Base-by-base conservation (phyloP, 2,113 vertebrate species). In the Heloderma charlesbogerti region DNA sequence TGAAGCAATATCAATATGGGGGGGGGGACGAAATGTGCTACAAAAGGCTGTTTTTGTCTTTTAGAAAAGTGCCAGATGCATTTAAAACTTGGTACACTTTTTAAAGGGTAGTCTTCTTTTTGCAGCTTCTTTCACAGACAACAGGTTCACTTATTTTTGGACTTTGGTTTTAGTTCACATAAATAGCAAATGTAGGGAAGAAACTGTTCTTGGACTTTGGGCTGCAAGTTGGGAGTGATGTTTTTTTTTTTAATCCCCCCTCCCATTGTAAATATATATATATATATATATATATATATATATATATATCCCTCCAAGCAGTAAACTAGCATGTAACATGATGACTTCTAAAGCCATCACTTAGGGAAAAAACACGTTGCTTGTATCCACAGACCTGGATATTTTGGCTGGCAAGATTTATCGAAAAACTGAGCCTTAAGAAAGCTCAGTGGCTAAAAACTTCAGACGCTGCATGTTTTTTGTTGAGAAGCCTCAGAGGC, bases 261-360 rank as follows among this genome's bases (percentile, higher is more conserved):
- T 8, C 31, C 6, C 1, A 8, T n/a, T 72, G 29, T 20, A 63
- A 63, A 63, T 22, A 63, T 8, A 54, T 54, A 54, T 4, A 48
- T 48, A 48, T 4, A 60, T 2, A 60, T 12, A 16, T n/a, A 9
- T 18, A 29, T 51, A 25, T 22, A 4, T 16, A 37, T 29, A 27
- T 12, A 43, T 27, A 9, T 5, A 74, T 22, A 22, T 37, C 54
- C 51, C 3, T 63, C 6, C 48, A 40, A 77, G 25, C 43, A 20
- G 12, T 16, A 31, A 74, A 0, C 43, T 78, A 18, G 1, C 6
- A 78, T 9, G 16, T 1, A 5, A 31, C 27, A 29, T 0, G 6
- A 34, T 54, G 69, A 82, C n/a, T 71, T 69, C 45, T 27, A n/a
- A 71, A 81, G 45, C 16, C 27, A 12, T 83, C 48, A 72, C 43